These are phyloP conservation scores for Eulacestoma nigropectus DNA, from an alignment of 2,113 vertebrate species.

Conservation along the genomic window DNA sequence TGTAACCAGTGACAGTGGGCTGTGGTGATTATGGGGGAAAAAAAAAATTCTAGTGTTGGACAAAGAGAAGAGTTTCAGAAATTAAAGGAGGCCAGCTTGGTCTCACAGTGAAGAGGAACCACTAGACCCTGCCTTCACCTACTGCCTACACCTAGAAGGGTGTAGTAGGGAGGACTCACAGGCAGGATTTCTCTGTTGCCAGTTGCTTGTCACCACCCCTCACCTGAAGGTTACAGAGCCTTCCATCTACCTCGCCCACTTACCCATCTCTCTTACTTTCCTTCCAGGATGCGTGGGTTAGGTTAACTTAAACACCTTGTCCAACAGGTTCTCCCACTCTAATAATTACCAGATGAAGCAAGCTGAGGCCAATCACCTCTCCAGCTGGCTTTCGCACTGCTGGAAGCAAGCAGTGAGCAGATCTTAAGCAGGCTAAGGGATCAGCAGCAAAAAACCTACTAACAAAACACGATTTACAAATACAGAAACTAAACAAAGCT, in stretches of 20 bases:
- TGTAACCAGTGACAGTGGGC: not conserved
- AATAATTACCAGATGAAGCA: not conserved
- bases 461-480: not conserved
- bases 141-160: not conserved
- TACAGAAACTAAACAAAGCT: not conserved
- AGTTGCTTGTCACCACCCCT: not conserved
- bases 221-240: not conserved
- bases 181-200: not conserved
- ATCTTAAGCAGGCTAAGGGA: not conserved
- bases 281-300: not conserved
- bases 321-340: not conserved
- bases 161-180: not conserved
- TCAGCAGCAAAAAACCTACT: not conserved
- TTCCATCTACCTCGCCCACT: not conserved
- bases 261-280: not conserved
- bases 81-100: not conserved
- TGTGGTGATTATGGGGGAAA: rapidly evolving
- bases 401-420: not conserved
- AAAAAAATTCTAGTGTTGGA: not conserved
- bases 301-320: not conserved
- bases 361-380: not conserved
- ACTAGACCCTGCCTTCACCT: not conserved
- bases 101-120: not conserved
- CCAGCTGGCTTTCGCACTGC: not conserved
- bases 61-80: not conserved